Evolutionary conservation across 2,888 invertebrate species (phyloP), one percentile per base, ranked within the genome.

Genomic region (Nipponacmea schrenckii): DNA sequence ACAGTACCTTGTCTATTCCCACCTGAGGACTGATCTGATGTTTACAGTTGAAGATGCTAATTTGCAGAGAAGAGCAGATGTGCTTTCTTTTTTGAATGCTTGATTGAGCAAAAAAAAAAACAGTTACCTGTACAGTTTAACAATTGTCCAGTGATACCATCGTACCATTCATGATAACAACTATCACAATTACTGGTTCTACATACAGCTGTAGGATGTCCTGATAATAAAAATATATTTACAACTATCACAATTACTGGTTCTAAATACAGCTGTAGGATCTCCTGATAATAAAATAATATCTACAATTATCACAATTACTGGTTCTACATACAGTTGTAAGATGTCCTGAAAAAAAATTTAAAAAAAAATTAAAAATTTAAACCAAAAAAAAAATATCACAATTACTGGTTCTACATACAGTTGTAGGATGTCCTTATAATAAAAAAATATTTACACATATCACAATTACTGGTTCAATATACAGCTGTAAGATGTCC

Each of bases 131-230:
- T 72, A 74, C 85, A 85, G 62, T 80, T 75, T 10, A 85, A 62
- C 15, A 74, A 63, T 17, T 74, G 67, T 8, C 84, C 84, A 0
- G 84, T 81, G 27, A 77, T 68, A 39, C 83, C 83, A 74, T 83
- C 82, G 71, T 85, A 85, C 85, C 85, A 86, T 68, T 83, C 81
- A 26, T 78, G 72, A 5, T 71, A 62, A 77, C 86, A 86, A 7
- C 64, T 70, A 7, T 84, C 85, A 80, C 86, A 86, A 2, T 77
- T 75, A 45, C 78, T 81, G 17, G 81, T 78, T 46, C 83, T 74
- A 76, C 86, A 86, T 17, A 82, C 82, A 27, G 83, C 84, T 67
- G 80, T 78, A 8, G 82, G 79, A 65, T 82, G 80, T 24, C 81
- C 84, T 85, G 74, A 10, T 67, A 68, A 46, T 10, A 50, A 4